Evolutionary conservation across 2,113 vertebrate genomes (phyloP).

Genomic region (Platysteira castanea): DNA sequence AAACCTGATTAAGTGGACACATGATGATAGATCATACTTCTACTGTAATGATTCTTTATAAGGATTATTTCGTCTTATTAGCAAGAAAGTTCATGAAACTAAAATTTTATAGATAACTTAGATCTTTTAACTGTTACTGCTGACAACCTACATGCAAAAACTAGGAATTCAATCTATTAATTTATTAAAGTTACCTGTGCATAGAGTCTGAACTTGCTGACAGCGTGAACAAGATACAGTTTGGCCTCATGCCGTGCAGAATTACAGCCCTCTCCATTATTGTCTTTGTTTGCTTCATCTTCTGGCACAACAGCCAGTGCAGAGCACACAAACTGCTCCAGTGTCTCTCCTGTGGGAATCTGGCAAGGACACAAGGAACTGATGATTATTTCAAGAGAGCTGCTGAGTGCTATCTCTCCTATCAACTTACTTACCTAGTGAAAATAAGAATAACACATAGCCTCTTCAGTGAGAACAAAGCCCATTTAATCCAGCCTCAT

Average conservation of each 20-base stretch:
- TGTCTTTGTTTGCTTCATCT: background rate
- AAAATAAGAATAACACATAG: background rate
- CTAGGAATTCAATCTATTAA: background rate
- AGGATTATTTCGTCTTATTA: background rate
- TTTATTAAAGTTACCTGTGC: conserved; percentile 16
- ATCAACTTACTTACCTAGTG: background rate
- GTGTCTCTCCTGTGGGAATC: conserved; percentile 48
- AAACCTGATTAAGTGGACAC: background rate
- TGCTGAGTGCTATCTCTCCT: background rate
- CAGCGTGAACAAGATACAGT: conserved; percentile 42
- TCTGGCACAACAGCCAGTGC: background rate
- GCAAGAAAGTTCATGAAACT: background rate
- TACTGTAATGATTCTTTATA: background rate
- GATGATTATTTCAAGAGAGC: background rate
- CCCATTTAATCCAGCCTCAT: background rate
- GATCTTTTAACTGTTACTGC: background rate
- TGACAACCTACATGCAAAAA: background rate
- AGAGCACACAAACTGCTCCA: conserved; percentile 57
- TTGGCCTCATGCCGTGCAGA: background rate
- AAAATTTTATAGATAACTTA: background rate
- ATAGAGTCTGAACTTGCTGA: conserved; percentile 50
- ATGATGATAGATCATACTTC: background rate
- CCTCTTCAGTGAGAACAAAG: background rate
- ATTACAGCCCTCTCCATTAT: background rate
- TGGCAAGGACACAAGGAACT: conserved; percentile 1